Evolutionary conservation across 2,797 vertebrate species (phyloP).

Genomic region (Lindbergichthys nudifrons): DNA sequence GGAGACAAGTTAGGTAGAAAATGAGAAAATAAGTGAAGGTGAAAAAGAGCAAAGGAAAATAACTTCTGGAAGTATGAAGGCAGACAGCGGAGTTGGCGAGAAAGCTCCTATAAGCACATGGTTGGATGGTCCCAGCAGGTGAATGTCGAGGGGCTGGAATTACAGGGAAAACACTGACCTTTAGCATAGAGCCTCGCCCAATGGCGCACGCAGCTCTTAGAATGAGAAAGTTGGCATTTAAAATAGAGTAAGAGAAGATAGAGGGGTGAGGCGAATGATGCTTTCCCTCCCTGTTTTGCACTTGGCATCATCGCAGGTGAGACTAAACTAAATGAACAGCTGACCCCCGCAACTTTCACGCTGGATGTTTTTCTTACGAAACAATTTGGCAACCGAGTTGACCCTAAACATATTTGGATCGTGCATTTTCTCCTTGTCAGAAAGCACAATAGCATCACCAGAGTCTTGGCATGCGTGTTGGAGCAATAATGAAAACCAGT

Average conservation of each 20-base stretch:
- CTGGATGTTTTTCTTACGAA: neutral
- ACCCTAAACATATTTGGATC: conserved; percentile 7
- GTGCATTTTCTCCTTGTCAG: conserved; percentile 27
- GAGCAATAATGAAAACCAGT: conserved; percentile 50
- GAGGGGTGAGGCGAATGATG: conserved; percentile 25
- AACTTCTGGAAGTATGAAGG: conserved; percentile 41
- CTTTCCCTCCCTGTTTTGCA: conserved; percentile 18
- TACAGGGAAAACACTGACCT: conserved; percentile 58
- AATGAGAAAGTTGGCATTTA: conserved; percentile 64
- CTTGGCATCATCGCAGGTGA: conserved; percentile 42
- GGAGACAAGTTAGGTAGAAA: conserved; percentile 38
- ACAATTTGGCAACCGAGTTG: conserved; percentile 22
- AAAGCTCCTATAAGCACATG: conserved; percentile 28
- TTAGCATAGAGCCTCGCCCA: conserved; percentile 34
- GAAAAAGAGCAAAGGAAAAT: conserved; percentile 19
- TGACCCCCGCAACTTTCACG: conserved; percentile 37
- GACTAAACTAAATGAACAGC: conserved; percentile 18
- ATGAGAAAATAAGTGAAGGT: conserved; percentile 11
- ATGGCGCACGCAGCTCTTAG: conserved; percentile 35
- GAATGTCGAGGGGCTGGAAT: conserved; percentile 52
- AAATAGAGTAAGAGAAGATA: conserved; percentile 25
- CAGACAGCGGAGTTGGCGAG: conserved; percentile 10
- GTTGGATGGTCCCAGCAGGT: conserved; percentile 66
- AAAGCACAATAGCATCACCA: conserved; percentile 26
- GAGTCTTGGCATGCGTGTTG: conserved; percentile 45